Percentiles rank a stretch among this genome's conserved stretches.
Evolutionary conservation across 2,888 invertebrate genomes (phyloP).

Genomic region (Nomada fabriciana): DNA sequence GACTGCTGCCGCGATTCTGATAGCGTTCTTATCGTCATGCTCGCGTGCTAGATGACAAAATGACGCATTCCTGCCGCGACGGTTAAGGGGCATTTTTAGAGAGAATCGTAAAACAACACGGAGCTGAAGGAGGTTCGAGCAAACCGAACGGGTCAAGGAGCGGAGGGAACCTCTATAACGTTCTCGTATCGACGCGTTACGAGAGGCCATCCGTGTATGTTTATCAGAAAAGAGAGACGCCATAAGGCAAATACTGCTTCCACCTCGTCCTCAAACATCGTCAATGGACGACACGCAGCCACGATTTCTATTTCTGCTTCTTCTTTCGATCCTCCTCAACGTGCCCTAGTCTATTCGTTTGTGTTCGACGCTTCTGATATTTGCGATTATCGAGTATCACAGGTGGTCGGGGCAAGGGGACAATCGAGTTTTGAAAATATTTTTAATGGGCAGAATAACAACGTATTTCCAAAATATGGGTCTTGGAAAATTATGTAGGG

Average conservation of each 20-base stretch:
- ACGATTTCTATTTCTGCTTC: constrained; percentile 45
- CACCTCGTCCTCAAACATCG: constrained; percentile 38
- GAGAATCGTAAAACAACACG: constrained; percentile 50
- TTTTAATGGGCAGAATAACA: no score
- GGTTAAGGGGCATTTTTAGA: constrained; percentile 45
- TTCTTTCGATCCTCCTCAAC: constrained; percentile 3
- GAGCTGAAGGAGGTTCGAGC: constrained; percentile 4
- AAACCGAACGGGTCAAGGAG: constrained; percentile 12
- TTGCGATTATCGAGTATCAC: no score
- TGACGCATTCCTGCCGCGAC: constrained; percentile 35
- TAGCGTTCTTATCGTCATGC: constrained; percentile 41
- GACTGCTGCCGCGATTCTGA: constrained; percentile 40
- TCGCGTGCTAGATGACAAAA: constrained; percentile 46
- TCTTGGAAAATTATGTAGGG: no score
- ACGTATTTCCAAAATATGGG: no score
- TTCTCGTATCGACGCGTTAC: constrained; percentile 47
- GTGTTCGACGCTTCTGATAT: no score
- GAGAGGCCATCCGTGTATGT: constrained; percentile 52
- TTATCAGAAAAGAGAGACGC: constrained; percentile 66
- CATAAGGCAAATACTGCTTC: constrained; percentile 69
- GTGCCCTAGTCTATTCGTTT: neutral
- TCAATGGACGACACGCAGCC: constrained; percentile 27
- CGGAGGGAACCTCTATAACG: constrained; percentile 36
- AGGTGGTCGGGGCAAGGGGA: no score
- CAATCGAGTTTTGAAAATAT: no score